Base-by-base conservation (phyloP, 2,797 vertebrate genomes). In the Vespertilio murinus region DNA sequence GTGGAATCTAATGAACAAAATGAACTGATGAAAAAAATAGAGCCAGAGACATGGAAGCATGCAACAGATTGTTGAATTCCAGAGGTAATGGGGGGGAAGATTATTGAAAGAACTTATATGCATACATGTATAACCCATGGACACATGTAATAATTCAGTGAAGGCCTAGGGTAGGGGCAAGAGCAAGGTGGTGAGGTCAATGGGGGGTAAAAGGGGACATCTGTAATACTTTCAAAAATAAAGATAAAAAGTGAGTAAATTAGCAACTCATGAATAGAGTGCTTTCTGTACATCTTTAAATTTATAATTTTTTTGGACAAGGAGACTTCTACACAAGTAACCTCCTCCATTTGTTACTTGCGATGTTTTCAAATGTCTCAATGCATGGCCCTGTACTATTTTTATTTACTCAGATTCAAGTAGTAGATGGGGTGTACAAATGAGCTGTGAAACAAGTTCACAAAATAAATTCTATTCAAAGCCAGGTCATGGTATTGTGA, bases 341-440 rank as follows among this genome's bases (percentile, higher is more conserved):
- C 13, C 20, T 67, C 14, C 5, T 88, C 69, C 35, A 88, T 73
- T 85, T 90, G 49, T 90, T 93, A 69, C 28, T 90, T 67, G 33
- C 70, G n/a, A 88, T 88, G 14, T 49, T 93, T 73, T 95, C 65
- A 88, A 93, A 73, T 80, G 40, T 52, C 7, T 79, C 74, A 94
- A 86, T 92, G 59, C 8, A 45, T 74, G 49, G 81, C 56, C 77
- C 67, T 81, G 20, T 85, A 12, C 28, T 87, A 64, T 83, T 94
- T 94, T 95, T 92, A 81, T 92, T 94, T 85, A 85, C 28, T 30
- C 45, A 69, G 28, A 94, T 79, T 92, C 56, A 74, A 89, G 82
- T 94, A 54, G 20, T 54, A 22, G n/a, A 94, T 78, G 67, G 65
- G 47, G 16, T 87, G 35, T 69, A 91, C 85, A 93, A 89, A 49